phyloP scores from a whole-genome alignment of 2,797 vertebrate genomes.

The Esox masquinongy region DNA sequence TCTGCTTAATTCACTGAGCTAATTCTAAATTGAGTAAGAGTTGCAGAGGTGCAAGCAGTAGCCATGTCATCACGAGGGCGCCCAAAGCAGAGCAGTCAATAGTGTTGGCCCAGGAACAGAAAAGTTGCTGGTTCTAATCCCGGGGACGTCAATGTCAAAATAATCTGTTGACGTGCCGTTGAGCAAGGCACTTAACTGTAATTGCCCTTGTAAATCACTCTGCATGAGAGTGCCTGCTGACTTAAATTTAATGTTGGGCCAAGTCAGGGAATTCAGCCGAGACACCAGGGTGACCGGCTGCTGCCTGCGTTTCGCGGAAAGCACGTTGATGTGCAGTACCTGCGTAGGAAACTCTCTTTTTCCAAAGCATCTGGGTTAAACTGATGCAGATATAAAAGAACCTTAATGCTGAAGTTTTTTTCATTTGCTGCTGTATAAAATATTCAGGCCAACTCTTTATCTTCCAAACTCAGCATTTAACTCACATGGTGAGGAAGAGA shows the following conservation, averaged over 20 bases:
- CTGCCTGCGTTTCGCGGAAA: neutral
- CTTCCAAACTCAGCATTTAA: constrained; percentile 6
- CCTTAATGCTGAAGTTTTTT: neutral
- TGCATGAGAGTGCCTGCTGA: too few species aligned
- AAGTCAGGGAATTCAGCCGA: neutral
- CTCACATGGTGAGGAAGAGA: neutral
- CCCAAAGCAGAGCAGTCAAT: too few species aligned
- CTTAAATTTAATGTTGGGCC: too few species aligned
- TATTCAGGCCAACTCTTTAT: neutral
- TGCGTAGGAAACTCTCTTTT: neutral
- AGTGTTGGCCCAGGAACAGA: too few species aligned
- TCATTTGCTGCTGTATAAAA: neutral
- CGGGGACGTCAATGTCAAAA: too few species aligned
- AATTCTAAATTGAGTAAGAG: neutral
- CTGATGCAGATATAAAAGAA: neutral
- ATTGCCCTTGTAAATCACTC: too few species aligned
- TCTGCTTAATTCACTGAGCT: neutral
- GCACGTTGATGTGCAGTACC: neutral
- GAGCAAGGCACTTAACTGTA: too few species aligned
- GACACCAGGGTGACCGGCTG: neutral
- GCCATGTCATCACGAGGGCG: neutral
- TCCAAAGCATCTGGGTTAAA: neutral
- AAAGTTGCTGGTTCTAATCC: too few species aligned
- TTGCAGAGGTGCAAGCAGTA: neutral
- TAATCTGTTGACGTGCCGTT: too few species aligned